Base-by-base conservation (phyloP, 2,113 vertebrate genomes). In the Istiophorus platypterus region DNA sequence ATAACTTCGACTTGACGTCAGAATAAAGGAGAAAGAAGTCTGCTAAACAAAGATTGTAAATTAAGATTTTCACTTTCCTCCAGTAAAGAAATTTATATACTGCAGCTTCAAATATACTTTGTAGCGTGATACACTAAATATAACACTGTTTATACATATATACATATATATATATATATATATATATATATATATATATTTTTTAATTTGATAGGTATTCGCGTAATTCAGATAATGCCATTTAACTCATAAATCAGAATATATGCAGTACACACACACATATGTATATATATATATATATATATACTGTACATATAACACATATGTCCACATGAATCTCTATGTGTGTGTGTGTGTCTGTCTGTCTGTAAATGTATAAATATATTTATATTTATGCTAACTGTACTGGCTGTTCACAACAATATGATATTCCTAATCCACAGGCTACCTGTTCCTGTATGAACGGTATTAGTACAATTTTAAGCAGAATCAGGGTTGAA, bases 1-100 rank as follows among this genome's bases (percentile, higher is more conserved):
- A 76, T 91, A 94, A 94, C 93, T 96, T 88, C 94, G 91, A 94
- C 88, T 95, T 92, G 90, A 90, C 82, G 73, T 91, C 88, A 88
- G 85, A 81, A 85, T 90, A 85, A 88, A 88, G 69, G 74, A 86
- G 76, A 71, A 56, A 87, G 88, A 6, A 49, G 85, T 81, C 84
- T 80, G 49, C 79, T 75, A 70, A 85, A 92, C 86, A 93, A 92
- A 93, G 88, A 92, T 75, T 91, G 84, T 90, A 91, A 94, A 93
- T 92, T 81, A 76, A 72, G 82, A 72, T 79, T 84, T 91, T 81
- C 84, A 81, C 49, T 80, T 88, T 88, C 64, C 49, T 52, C 77
- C 49, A 51, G 58, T 90, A 82, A 85, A 89, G 75, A 80, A 12
- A 74, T 91, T 89, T 87, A 92, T 93, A 82, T 82, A 84, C 76